Conservation (phyloP, 2,888 invertebrate genomes). For the Dyspetes luteomarginatus region DNA sequence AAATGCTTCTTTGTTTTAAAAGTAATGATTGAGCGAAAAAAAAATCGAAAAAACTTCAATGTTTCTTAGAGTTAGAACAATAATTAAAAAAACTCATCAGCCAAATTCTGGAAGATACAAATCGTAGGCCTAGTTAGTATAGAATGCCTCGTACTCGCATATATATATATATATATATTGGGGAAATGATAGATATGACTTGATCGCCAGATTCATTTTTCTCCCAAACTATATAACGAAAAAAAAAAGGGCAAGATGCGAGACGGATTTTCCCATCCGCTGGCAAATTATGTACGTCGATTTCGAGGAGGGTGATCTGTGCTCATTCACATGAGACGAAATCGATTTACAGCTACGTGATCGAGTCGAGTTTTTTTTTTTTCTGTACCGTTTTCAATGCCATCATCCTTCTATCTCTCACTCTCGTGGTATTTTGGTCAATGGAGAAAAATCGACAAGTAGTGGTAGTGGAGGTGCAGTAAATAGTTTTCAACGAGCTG, state of each 20-base stretch:
- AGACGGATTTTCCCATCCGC: neutral
- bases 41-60: too few species aligned
- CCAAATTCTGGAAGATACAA: too few species aligned
- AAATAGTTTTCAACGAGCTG: too few species aligned
- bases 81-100: too few species aligned
- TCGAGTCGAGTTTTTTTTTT: neutral
- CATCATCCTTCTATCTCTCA: neutral
- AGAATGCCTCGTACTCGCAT: neutral
- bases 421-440: neutral
- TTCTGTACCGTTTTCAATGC: neutral
- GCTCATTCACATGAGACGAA: slow-evolving; percentile 23
- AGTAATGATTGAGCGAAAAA: too few species aligned
- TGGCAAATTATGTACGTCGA: neutral
- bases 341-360: slow-evolving; percentile 40
- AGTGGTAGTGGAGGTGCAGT: too few species aligned
- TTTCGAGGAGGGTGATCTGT: slow-evolving; percentile 4
- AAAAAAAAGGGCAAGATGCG: slow-evolving; percentile 2
- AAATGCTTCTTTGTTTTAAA: too few species aligned
- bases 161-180: neutral
- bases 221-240: neutral
- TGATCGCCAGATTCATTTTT: neutral
- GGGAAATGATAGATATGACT: neutral
- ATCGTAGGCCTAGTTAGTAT: too few species aligned
- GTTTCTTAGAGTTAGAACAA: too few species aligned
- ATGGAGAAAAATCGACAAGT: too few species aligned